Conservation (phyloP, 2,797 vertebrate species). For the Schizothorax lantsangensis region DNA sequence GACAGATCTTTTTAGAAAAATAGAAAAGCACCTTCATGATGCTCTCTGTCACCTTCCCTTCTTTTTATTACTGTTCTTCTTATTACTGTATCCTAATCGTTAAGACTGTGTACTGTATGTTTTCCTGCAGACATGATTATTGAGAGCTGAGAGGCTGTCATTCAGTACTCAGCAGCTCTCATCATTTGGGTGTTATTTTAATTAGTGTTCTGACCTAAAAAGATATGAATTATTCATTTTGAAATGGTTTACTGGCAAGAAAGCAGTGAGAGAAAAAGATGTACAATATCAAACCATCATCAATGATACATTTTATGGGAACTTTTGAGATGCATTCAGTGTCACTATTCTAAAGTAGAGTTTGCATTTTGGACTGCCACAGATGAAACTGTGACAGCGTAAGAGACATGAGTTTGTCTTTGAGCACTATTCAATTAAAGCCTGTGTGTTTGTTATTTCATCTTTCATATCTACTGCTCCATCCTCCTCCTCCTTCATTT, state of each 20-base stretch:
- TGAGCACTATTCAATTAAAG: not conserved
- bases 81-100: too few species aligned
- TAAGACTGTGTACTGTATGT: not conserved
- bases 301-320: not conserved
- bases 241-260: constrained; percentile 11
- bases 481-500: not conserved
- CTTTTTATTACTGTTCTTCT: not conserved
- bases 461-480: not conserved
- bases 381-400: not conserved
- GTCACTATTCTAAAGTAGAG: not conserved
- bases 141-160: not conserved
- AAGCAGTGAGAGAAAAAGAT: not conserved
- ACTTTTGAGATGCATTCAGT: not conserved
- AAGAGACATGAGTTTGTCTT: not conserved
- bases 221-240: not conserved
- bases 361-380: not conserved
- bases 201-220: not conserved
- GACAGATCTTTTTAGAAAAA: not conserved
- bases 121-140: not conserved
- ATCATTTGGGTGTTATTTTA: not conserved
- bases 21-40: not conserved
- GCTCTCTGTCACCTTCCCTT: not conserved
- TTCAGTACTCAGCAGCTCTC: not conserved
- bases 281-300: too few species aligned
- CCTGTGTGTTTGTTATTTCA: not conserved